Conservation (phyloP, 30 jellyfish, hydroid and myxozoan species). For the Hydra vulgaris region DNA sequence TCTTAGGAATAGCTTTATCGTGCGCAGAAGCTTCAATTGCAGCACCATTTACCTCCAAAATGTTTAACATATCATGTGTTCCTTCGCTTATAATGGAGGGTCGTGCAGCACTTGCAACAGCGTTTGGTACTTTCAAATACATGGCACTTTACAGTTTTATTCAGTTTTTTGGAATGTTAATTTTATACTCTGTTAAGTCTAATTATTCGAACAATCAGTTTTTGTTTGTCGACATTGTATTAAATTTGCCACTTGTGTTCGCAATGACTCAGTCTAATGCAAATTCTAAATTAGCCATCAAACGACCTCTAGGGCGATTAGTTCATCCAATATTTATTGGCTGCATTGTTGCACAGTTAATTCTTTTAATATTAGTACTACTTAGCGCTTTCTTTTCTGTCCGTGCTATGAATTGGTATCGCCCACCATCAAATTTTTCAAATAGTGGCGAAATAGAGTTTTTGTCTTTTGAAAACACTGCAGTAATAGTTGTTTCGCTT, state of each 20-base stretch:
- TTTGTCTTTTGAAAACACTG: conserved; percentile 31
- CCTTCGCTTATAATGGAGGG: conserved; percentile 40
- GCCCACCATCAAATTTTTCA: conserved; percentile 21
- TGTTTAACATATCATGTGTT: conserved; percentile 39
- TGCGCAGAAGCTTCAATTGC: conserved; percentile 55
- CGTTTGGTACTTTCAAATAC: conserved; percentile 38
- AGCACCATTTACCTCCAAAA: conserved; percentile 46
- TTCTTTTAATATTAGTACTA: conserved; percentile 6
- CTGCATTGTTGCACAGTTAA: conserved; percentile 6
- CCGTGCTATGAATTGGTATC: conserved; percentile 33
- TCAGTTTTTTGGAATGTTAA: conserved; percentile 30
- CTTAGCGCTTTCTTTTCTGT: conserved; percentile 22
- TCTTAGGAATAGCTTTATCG: conserved; percentile 40
- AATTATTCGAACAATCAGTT: conserved; percentile 23
- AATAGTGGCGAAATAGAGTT: neutral
- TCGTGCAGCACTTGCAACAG: conserved; percentile 46
- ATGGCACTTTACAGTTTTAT: conserved; percentile 39
- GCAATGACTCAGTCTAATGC: conserved; percentile 30
- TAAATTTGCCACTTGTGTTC: conserved; percentile 22
- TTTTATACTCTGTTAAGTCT: conserved; percentile 18
- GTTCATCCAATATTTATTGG: conserved; percentile 29
- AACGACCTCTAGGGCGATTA: conserved; percentile 44
- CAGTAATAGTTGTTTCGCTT: neutral
- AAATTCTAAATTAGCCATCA: neutral
- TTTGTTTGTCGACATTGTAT: conserved; percentile 8